These are phyloP conservation scores for Tachina fera DNA, from an alignment of 2,888 invertebrate species.

Conservation along the genomic window DNA sequence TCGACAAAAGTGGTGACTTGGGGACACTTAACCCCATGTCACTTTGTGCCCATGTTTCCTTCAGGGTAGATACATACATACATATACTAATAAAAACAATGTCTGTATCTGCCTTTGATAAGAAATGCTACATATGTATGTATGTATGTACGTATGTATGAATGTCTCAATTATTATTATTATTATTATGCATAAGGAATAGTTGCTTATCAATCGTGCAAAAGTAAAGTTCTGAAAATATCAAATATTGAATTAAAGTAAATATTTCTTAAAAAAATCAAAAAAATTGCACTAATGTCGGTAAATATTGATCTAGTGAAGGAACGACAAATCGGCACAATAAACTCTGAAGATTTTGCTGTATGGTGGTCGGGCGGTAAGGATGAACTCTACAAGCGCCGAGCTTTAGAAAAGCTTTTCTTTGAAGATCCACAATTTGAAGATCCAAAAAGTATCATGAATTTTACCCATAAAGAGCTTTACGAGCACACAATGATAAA, in stretches of 20 bases:
- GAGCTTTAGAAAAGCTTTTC: conserved; percentile 76
- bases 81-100: too few relatives aligned
- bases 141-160: neutral
- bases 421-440: conserved; percentile 76
- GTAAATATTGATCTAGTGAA: conserved; percentile 74
- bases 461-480: conserved; percentile 78
- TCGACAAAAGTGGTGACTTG: too few relatives aligned
- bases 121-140: neutral
- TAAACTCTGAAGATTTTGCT: conserved; percentile 77
- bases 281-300: conserved; percentile 20
- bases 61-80: too few relatives aligned
- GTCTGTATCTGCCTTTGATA: too few relatives aligned
- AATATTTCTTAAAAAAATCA: conserved; percentile 2
- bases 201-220: conserved; percentile 41
- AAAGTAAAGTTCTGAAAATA: conserved; percentile 30
- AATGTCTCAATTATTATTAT: too few relatives aligned
- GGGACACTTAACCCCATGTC: too few relatives aligned
- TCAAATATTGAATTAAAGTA: too few relatives aligned
- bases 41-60: too few relatives aligned
- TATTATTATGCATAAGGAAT: neutral
- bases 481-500: conserved; percentile 76
- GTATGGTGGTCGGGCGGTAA: conserved; percentile 79
- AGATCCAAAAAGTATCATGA: conserved; percentile 74
- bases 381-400: conserved; percentile 73
- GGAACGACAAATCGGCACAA: conserved; percentile 75